Base-by-base conservation (phyloP, 1,140 invertebrate genomes). In the Anoplolepis gracilipes region DNA sequence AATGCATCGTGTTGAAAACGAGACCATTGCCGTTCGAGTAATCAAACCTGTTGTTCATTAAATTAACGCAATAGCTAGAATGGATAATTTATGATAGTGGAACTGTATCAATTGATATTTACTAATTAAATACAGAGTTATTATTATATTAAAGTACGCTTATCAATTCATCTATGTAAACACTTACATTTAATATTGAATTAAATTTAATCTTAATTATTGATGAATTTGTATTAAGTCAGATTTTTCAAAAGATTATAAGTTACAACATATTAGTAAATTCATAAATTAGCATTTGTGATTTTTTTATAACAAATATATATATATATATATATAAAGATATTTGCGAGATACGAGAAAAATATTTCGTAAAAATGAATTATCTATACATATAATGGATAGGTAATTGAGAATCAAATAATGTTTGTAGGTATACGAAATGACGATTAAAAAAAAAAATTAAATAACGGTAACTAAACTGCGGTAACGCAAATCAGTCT, bases 1-100 rank as follows among this genome's bases (percentile, higher is more conserved):
- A 82, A 73, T 22, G 36, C 67, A 59, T 25, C 13, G 59, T 25
- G n/a, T 28, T 67, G 78, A 82, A 82, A 82, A 72, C 36, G 78
- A 82, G 57, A 82, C 53, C 28, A 11, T 46, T 82, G 55, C 67
- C 33, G 78, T 36, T 73, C 67, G 53, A 73, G 61, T 82, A 73
- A 73, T 59, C 49, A 73, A 73, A 59, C 67, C 55, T 49, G 64
- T 28, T 55, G 36, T 55, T 82, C 67, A 73, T 82, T 82, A 82
- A 82, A 82, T 72, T 82, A 72, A 73, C 25, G 78, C 78, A 73
- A 73, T 73, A 59, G 53, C 42, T 67, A 67, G 42, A 72, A 46
- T 59, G 33, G 25, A 11, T 46, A 59, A 82, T 82, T 73, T 82
- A 73, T 46, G 67, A 82, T 42, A 30, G 49, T 22, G 36, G 19